Evolutionary conservation across 2,888 invertebrate species (phyloP), one percentile per base, ranked within the genome.

Genomic region (Aromia moschata): DNA sequence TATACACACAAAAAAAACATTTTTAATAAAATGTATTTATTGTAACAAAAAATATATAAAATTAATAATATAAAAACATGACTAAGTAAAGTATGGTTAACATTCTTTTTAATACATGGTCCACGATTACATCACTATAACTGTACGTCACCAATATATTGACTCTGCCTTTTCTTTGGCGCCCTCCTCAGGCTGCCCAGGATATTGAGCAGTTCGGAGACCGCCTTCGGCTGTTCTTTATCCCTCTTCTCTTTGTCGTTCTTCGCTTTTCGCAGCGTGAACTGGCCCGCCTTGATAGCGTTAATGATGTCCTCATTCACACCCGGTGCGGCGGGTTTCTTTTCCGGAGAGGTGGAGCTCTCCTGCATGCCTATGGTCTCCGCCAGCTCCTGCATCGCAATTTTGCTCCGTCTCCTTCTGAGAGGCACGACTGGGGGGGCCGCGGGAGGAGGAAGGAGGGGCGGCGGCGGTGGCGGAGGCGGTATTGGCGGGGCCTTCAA

Each of bases 251-350:
- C 68, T 63, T 84, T 84, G 63, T 83, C 78, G 77, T 86, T 87
- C 45, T 89, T 88, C 25, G 84, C 77, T 78, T 86, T 87, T 45
- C 89, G 87, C 16, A 91, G 80, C 0, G 89, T 89, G 79, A 90
- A 90, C 70, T 88, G 86, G 30, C 90, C 90, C 12, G 89, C 88
- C 77, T 90, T 91, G 46, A 91, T 90, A 74, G 90, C 89, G 76
- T 89, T 90, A 10, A 91, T 90, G 65, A 91, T 89, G 12, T 90
- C 89, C 74, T 90, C 89, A 54, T 78, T 79, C 67, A 90, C 90
- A 0, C 88, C 89, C n/a, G 83, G 83, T 5, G 83, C 82, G 9
- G 65, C 45, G 14, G 56, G 54, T 43, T 69, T 69, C 44, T 70
- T 71, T 43, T 65, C 61, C 1, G 65, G 62, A 1, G 56, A 46